These are phyloP conservation scores for Pempheris klunzingeri DNA, from an alignment of 2,797 vertebrate species.

Conservation along the genomic window DNA sequence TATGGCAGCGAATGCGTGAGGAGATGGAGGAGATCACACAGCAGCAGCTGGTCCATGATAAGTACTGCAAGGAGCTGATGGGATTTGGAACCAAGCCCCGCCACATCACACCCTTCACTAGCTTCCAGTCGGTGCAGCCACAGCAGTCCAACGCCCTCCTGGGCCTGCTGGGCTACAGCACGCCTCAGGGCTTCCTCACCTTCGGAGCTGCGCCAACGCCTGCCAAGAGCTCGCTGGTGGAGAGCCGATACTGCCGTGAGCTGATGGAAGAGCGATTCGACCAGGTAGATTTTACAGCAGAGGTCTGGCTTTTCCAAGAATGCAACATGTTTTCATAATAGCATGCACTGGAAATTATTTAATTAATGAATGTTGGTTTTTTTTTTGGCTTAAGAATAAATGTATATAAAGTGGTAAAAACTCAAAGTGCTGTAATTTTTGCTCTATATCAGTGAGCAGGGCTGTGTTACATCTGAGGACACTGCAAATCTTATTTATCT, in stretches of 20 bases:
- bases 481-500: neutral
- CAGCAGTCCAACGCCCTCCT: constrained; percentile 96
- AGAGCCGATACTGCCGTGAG: constrained; percentile 97
- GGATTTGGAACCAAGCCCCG: constrained; percentile 96
- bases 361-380: neutral
- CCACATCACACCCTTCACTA: constrained; percentile 97
- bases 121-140: constrained; percentile 96
- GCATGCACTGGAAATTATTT: neutral
- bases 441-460: neutral
- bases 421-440: neutral
- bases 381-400: neutral
- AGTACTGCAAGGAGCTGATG: constrained; percentile 98
- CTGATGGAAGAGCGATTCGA: constrained; percentile 98
- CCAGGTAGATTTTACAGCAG: constrained; percentile 84
- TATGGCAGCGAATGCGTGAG: constrained; percentile 92
- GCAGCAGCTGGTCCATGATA: constrained; percentile 98
- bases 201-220: constrained; percentile 92
- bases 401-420: too few relatives aligned
- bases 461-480: neutral
- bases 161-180: constrained; percentile 94
- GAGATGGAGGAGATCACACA: constrained; percentile 99
- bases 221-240: constrained; percentile 92
- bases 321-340: neutral
- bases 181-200: constrained; percentile 93
- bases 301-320: neutral